phyloP scores from a whole-genome alignment of 2,113 vertebrate genomes.

The Muntiacus muntjak region DNA sequence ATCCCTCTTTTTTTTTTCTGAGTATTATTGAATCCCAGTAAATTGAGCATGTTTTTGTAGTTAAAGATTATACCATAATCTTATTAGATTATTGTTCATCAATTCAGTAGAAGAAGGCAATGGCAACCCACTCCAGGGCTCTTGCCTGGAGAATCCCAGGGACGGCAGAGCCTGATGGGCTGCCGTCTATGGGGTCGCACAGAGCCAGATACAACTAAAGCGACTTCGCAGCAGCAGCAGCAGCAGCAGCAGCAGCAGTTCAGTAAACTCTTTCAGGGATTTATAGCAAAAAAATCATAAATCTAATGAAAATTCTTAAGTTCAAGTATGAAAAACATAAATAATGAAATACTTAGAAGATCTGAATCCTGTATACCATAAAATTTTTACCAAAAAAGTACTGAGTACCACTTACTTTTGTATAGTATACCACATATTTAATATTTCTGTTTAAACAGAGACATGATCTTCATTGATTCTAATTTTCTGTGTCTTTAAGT shows the following conservation, averaged over 20 bases:
- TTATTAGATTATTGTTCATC: slow-evolving; percentile 23
- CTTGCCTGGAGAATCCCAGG: no score
- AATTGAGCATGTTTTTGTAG: slow-evolving; percentile 33
- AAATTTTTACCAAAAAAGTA: not conserved
- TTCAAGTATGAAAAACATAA: not conserved
- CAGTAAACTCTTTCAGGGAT: not conserved
- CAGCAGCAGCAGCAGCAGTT: not conserved
- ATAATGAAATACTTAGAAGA: not conserved
- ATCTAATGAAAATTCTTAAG: not conserved
- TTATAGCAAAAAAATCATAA: slow-evolving; percentile 18
- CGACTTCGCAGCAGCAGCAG: no score
- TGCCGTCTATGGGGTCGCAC: no score
- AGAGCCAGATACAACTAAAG: no score
- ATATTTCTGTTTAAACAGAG: not conserved
- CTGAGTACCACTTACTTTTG: not conserved
- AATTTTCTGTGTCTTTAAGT: not conserved
- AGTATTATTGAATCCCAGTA: not conserved
- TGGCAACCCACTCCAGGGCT: no score
- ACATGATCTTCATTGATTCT: not conserved
- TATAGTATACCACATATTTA: not conserved
- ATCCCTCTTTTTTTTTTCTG: not conserved
- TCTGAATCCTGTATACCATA: not conserved
- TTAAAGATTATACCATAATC: slow-evolving; percentile 35
- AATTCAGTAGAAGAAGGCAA: not conserved
- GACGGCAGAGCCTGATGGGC: no score